Base-by-base conservation (phyloP, 2,888 invertebrate genomes). In the Dinocampus coccinellae region DNA sequence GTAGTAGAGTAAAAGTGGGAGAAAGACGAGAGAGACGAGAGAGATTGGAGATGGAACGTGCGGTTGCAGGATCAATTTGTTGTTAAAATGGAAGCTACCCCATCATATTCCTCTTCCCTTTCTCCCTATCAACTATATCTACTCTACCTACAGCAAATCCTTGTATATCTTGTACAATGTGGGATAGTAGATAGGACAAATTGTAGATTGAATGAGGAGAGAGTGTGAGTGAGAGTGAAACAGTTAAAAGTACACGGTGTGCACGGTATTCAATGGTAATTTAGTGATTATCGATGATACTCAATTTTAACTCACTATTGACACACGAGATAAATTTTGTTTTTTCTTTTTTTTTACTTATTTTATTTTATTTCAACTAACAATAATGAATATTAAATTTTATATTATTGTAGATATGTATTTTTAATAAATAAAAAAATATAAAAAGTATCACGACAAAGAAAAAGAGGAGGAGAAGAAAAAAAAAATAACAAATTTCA, bases 221-320 rank as follows among this genome's bases (percentile, higher is more conserved):
- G 16, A 7, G 1, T n/a, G 47, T 6, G 13, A 3, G n/a, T 16
- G 16, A 47, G n/a, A 47, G 47, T 16, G 16, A 72, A 55, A 58
- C 36, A 74, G 69, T 52, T 71, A 73, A 76, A 76, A 74, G 74
- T 74, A 69, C 69, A 71, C 73, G 67, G 70, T 67, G 69, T 68
- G n/a, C n/a, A n/a, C 67, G 70, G 75, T 76, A 81, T 83, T 81
- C 80, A 77, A 76, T 78, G 77, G 77, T 78, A 82, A 82, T 83
- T 81, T 79, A 80, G 74, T 80, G 78, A 83, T 82, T 83, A 81
- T 81, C 80, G 79, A 78, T 79, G 77, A n/a, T n/a, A n/a, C n/a
- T n/a, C n/a, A n/a, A n/a, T n/a, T n/a, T n/a, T n/a, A n/a, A n/a
- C n/a, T n/a, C n/a, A n/a, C n/a, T n/a, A n/a, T n/a, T n/a, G n/a